Conservation (phyloP, 2,888 invertebrate genomes). For the Hypena proboscidalis region DNA sequence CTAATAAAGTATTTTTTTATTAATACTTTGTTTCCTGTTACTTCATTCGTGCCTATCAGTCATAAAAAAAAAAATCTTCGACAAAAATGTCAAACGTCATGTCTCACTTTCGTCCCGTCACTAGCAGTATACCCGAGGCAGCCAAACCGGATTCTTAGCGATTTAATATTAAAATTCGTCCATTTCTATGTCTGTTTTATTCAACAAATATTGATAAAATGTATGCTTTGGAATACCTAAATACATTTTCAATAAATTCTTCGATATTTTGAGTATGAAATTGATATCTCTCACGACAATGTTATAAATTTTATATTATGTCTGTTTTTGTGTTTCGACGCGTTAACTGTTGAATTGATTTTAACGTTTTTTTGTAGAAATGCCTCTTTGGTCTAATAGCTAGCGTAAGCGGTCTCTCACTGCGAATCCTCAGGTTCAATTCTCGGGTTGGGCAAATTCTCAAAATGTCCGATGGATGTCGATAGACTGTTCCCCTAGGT, state of each 20-base stretch:
- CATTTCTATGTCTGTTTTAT: constrained; percentile 25
- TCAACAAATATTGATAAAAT: constrained; percentile 33
- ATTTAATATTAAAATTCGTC: constrained; percentile 32
- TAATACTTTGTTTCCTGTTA: too few relatives aligned
- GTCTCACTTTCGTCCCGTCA: constrained; percentile 17
- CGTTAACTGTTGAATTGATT: constrained; percentile 1
- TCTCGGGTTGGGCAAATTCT: constrained; percentile 5
- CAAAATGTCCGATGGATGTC: too few relatives aligned
- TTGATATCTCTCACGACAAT: background rate
- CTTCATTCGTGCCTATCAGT: too few relatives aligned
- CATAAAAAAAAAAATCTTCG: too few relatives aligned
- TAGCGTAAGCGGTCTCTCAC: too few relatives aligned
- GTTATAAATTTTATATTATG: background rate
- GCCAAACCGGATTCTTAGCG: constrained; percentile 24
- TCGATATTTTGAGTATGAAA: constrained; percentile 1
- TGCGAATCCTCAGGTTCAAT: constrained; percentile 3
- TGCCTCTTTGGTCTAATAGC: too few relatives aligned
- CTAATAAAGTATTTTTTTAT: too few relatives aligned
- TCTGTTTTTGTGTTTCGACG: constrained; percentile 2
- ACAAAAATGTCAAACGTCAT: background rate
- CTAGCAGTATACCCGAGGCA: constrained; percentile 10
- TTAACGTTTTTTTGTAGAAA: background rate
- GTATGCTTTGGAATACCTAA: constrained; percentile 6
- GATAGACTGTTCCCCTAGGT: too few relatives aligned
- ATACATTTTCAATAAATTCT: constrained; percentile 1